Evolutionary conservation across 92 coral and sea anemone species (phyloP), one percentile per base, ranked within the genome.

Genomic region (Epizoanthus stellaris): DNA sequence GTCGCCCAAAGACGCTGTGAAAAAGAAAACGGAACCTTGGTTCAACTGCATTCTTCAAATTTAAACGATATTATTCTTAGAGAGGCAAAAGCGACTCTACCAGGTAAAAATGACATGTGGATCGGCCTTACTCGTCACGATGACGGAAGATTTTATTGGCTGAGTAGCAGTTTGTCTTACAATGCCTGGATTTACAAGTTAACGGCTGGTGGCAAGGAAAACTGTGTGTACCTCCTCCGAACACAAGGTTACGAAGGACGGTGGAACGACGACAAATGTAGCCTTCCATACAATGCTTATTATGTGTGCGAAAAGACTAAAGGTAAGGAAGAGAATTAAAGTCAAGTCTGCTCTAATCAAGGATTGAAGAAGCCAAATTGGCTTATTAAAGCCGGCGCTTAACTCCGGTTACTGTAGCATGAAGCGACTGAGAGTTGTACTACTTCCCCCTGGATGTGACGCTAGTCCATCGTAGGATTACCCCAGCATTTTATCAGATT

Each of bases 101-200:
- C 30, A 63, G 68, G 17, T 21, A 63, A 34, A 5, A 21, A 63
- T 63, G 68, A 63, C 21, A 63, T 63, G 5, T 63, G 68, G 68
- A 8, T 63, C 13, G 68, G 68, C 12, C 68, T 63, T 63, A 21
- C 11, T 5, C 68, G 68, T 21, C 68, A 34, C 68, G 68, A 63
- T 63, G 68, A 63, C 30, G 68, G 68, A 8, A 63, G 30, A 20
- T 63, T 63, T 20, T 63, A 19, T 30, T 63, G 68, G 68, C 68
- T 19, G 17, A 63, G 19, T 63, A 21, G 68, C 68, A 63, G 36
- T 12, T 63, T 63, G 21, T 63, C 34, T 23, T 19, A 6, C 25
- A 23, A 23, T 23, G 25, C 25, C 25, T 23, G 25, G 25, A 23
- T 23, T 23, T 23, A 23, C 68, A 20, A 63, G 68, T 63, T 63